Evolutionary conservation across 2,888 invertebrate genomes (phyloP).

Genomic region (Trichogramma evanescens): DNA sequence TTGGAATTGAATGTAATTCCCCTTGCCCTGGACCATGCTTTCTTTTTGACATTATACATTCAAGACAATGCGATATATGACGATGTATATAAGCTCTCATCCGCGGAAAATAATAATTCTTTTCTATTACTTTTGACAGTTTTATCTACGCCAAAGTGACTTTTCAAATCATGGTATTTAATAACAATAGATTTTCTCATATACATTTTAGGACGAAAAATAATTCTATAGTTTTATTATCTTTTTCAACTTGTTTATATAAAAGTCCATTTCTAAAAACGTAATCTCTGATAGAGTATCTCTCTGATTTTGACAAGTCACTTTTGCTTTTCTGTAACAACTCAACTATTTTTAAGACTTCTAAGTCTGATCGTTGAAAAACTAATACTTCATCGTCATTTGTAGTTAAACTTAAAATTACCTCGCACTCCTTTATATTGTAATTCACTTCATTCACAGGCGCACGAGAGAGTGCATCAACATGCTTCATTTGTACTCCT

Average conservation of each 20-base stretch:
- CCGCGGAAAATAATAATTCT: slow-evolving; percentile 24
- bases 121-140: slow-evolving; percentile 14
- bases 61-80: too few species aligned
- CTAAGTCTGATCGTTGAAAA: too few species aligned
- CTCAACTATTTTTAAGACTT: not conserved
- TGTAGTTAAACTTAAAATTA: too few species aligned
- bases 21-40: too few species aligned
- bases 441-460: too few species aligned
- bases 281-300: not conserved
- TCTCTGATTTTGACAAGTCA: not conserved
- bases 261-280: slow-evolving; percentile 2
- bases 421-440: too few species aligned
- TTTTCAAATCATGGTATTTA: too few species aligned
- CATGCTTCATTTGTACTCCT: too few species aligned
- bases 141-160: slow-evolving; percentile 12
- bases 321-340: slow-evolving; percentile 34
- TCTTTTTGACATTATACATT: too few species aligned
- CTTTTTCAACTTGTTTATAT: not conserved
- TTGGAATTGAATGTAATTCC: too few species aligned
- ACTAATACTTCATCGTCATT: too few species aligned
- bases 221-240: not conserved
- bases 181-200: slow-evolving; percentile 11
- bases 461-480: too few species aligned
- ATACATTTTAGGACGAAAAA: slow-evolving; percentile 7
- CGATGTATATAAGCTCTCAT: slow-evolving; percentile 20